phyloP scores from a whole-genome alignment of 2,113 vertebrate species.

The Felis catus region F.catus_Fca126_mat1.0 CM031427.1:29340001-29340500 shows the following conservation, averaged over 20 bases:
- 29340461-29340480: background rate
- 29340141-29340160: accelerated
- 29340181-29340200: background rate
- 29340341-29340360: conserved; percentile 30
- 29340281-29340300: background rate
- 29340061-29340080: background rate
- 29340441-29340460: conserved; percentile 30
- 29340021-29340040: background rate
- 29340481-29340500: conserved; percentile 2
- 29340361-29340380: background rate
- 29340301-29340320: background rate
- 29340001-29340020: background rate
- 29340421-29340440: background rate
- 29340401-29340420: background rate
- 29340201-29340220: background rate
- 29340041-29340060: background rate
- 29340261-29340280: background rate
- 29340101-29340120: background rate
- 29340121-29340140: accelerated
- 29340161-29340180: background rate
- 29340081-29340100: background rate
- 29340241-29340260: background rate
- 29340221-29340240: background rate
- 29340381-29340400: background rate
- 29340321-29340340: background rate